Conservation (phyloP, 2,888 invertebrate species). For the Synanthedon andrenaeformis region DNA sequence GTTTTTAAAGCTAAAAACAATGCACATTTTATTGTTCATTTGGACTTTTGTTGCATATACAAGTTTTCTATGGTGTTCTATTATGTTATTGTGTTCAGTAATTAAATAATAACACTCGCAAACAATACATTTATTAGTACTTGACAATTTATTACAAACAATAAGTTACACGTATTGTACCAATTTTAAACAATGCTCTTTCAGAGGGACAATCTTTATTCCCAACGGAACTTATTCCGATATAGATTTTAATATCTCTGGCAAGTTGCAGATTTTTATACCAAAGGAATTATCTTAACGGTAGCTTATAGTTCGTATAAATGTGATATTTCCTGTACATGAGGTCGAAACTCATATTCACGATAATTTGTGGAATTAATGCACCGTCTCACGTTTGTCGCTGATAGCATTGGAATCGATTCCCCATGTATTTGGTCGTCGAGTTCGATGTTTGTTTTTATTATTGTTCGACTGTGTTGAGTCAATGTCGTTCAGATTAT, state of each 20-base stretch:
- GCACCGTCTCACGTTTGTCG: constrained; percentile 13
- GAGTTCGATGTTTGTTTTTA: constrained; percentile 17
- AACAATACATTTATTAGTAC: constrained; percentile 14
- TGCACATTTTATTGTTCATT: not conserved
- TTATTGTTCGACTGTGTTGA: constrained; percentile 17
- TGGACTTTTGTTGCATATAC: not conserved
- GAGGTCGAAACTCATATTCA: no score
- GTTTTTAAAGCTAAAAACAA: not conserved
- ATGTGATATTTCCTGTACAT: no score
- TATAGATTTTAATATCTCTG: not conserved
- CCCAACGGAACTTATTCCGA: constrained; percentile 1
- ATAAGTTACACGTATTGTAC: constrained; percentile 1
- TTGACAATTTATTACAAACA: constrained; percentile 15
- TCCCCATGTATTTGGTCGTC: constrained; percentile 2
- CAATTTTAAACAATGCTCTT: constrained; percentile 23
- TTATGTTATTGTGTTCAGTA: constrained; percentile 1
- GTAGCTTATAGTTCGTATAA: no score
- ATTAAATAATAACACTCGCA: constrained; percentile 7
- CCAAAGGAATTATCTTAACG: no score
- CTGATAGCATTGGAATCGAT: constrained; percentile 12
- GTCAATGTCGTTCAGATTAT: constrained; percentile 26
- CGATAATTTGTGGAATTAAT: no score
- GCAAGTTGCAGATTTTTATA: no score
- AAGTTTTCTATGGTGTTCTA: constrained; percentile 1
- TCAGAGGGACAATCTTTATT: constrained; percentile 18